A percentile compares a stretch with the other conserved stretches of the same genome.
Conservation (phyloP, 1,140 invertebrate species). For the Mactra quadrangularis region DNA sequence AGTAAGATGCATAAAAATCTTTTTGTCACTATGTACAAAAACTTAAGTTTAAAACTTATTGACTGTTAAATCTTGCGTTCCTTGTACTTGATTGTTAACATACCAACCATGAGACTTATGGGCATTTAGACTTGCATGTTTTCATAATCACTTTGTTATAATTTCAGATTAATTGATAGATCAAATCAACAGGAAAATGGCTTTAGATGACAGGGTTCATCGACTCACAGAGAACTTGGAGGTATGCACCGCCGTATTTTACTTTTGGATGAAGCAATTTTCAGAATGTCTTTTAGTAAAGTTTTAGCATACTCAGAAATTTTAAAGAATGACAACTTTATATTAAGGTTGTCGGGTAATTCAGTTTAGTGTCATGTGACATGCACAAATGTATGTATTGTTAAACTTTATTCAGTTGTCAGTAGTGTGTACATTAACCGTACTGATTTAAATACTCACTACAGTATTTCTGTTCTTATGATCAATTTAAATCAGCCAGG, state of each 20-base stretch:
- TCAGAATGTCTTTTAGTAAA: not conserved
- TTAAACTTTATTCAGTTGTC: too few relatives aligned
- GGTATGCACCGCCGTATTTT: slow-evolving; percentile 33
- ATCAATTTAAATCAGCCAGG: not conserved
- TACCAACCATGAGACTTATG: too few relatives aligned
- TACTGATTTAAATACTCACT: too few relatives aligned
- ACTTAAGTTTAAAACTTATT: not conserved
- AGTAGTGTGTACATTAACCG: too few relatives aligned
- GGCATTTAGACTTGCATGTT: too few relatives aligned
- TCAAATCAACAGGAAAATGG: slow-evolving; percentile 9
- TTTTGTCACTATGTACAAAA: not conserved
- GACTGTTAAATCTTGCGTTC: too few relatives aligned
- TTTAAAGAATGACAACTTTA: not conserved
- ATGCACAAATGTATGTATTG: not conserved
- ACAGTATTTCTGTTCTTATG: too few relatives aligned
- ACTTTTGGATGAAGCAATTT: not conserved
- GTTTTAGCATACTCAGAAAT: not conserved
- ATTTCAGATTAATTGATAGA: not conserved
- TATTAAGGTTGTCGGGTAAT: not conserved
- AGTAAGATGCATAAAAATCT: not conserved
- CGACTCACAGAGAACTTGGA: slow-evolving; percentile 67
- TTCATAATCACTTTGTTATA: too few relatives aligned
- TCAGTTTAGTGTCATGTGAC: not conserved
- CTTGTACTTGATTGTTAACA: too few relatives aligned
- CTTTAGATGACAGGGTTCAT: slow-evolving; percentile 70